phyloP scores from a whole-genome alignment of 2,888 invertebrate genomes.

The Leptinotarsa juncta region DNA sequence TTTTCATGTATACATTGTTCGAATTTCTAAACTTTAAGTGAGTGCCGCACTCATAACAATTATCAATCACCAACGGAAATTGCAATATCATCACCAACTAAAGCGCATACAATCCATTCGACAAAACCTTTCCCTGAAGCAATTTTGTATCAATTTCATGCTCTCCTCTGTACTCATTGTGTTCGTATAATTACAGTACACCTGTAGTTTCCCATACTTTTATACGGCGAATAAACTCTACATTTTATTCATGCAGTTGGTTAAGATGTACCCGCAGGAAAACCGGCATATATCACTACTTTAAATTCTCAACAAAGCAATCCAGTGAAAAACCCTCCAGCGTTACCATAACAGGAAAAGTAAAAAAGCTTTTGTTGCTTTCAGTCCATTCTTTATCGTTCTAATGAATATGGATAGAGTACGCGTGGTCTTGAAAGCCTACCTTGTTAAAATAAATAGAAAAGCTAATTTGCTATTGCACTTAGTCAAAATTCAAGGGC shows the following conservation, averaged over 20 bases:
- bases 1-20: too few species aligned
- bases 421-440: too few species aligned
- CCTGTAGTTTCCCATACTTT: slow-evolving; percentile 9
- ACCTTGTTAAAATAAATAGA: background rate
- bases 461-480: background rate
- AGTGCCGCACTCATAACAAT: too few species aligned
- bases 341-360: slow-evolving; percentile 23
- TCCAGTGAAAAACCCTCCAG: slow-evolving; percentile 8
- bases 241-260: slow-evolving; percentile 5
- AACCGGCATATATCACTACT: slow-evolving; percentile 27
- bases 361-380: slow-evolving; percentile 12
- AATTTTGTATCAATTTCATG: background rate
- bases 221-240: background rate
- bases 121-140: background rate
- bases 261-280: slow-evolving; percentile 6
- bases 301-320: slow-evolving; percentile 23
- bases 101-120: too few species aligned
- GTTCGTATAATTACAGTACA: slow-evolving; percentile 10
- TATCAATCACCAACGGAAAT: too few species aligned
- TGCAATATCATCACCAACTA: too few species aligned
- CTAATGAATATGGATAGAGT: background rate
- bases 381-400: slow-evolving; percentile 7
- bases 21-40: too few species aligned
- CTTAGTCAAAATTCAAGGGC: background rate
- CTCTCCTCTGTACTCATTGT: background rate